Base-by-base conservation (phyloP, 2,888 invertebrate genomes). In the Scrobipalpa atriplicella region DNA sequence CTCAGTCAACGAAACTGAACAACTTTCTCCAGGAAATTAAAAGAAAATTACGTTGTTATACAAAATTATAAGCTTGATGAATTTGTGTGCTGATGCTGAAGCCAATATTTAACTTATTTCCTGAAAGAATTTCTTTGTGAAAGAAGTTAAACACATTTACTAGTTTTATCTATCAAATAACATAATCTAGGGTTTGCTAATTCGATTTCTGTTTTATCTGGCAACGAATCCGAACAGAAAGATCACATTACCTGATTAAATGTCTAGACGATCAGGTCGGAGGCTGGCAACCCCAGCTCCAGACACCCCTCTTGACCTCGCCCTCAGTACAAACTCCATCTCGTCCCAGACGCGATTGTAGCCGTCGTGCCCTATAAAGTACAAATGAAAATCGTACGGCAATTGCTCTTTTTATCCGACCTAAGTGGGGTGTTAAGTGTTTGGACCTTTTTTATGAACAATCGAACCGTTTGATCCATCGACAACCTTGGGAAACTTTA, bases 241-340 rank as follows among this genome's bases (percentile, higher is more conserved):
- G 47, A 47, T 47, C 47, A 16, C 9, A 47, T 47, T 47, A 47
- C n/a, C 47, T 47, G 47, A 47, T 47, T 47, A 8, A 16, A 8
- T 16, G 47, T 47, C 47, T 47, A 47, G 47, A 47, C 47, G 47
- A 47, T 47, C 47, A 16, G 47, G 47, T 16, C 47, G 51, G 64
- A 29, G 62, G 65, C 54, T 60, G 65, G 66, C 65, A 58, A 38
- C 36, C 58, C 38, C 58, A 13, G 38, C 67, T 67, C 65, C 63
- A 67, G 67, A 70, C 70, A 68, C 66, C 70, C 70, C 67, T 66
- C 64, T 58, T 65, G 70, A 63, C 67, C 65, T 65, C 68, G 67
- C 66, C 64, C 62, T 51, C 64, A 58, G 60, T 65, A 41, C 58
- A 63, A 65, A 66, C 68, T 60, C 51, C 43, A 47, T 41, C 64